Conservation (phyloP, 2,113 vertebrate genomes). For the Micronycteris hirsuta region DNA sequence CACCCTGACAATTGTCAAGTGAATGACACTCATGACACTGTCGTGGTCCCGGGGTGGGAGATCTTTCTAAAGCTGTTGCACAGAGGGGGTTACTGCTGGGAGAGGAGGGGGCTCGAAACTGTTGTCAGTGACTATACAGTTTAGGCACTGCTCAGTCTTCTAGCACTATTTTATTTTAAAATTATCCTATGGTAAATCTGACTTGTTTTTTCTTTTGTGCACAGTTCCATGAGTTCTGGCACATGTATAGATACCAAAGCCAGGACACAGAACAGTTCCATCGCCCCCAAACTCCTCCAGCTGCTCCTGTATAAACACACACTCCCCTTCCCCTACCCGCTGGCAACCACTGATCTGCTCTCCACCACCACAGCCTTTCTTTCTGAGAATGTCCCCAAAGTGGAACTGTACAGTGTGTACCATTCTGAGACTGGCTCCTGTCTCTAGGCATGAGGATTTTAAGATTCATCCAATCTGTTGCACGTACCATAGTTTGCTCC, state of each 20-base stretch:
- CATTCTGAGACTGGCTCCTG: conserved; percentile 11
- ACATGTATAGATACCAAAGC: not conserved
- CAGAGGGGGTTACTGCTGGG: not conserved
- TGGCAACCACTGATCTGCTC: conserved; percentile 26
- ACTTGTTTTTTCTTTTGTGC: not conserved
- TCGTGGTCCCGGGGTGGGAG: not conserved
- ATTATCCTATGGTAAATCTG: not conserved
- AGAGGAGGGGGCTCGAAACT: not conserved
- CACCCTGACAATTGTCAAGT: not conserved
- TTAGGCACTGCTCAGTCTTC: not conserved
- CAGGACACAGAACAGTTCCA: not conserved
- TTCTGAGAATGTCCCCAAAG: conserved; percentile 42
- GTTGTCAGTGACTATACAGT: not conserved
- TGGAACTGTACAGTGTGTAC: not conserved
- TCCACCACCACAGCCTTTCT: not conserved
- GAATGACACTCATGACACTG: accelerated
- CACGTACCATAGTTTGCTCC: not conserved
- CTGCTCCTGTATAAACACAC: not conserved
- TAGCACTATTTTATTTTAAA: not conserved
- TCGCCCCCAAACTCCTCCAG: not conserved
- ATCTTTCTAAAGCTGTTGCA: not conserved
- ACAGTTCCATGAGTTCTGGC: not conserved
- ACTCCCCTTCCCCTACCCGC: not conserved
- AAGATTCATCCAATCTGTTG: not conserved
- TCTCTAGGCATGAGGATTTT: not conserved